phyloP scores from a whole-genome alignment of 2,113 vertebrate species.

The Entomyzon cyanotis region DNA sequence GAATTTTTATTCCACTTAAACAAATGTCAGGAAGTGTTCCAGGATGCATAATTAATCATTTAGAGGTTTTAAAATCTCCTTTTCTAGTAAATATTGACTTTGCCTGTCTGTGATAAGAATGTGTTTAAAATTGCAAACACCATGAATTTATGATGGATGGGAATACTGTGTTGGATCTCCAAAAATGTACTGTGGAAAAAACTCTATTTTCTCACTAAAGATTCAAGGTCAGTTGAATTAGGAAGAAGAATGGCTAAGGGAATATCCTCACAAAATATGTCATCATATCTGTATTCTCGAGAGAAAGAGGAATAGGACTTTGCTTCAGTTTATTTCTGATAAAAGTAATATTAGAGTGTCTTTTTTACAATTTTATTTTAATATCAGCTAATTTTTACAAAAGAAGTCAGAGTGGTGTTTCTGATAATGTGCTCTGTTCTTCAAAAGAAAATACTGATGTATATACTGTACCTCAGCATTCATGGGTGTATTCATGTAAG shows the following conservation, averaged over 20 bases:
- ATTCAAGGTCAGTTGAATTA: background rate
- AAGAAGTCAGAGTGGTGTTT: background rate
- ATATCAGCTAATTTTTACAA: background rate
- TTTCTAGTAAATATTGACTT: constrained; percentile 37
- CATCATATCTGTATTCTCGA: background rate
- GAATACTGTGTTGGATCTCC: background rate
- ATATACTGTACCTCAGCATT: background rate
- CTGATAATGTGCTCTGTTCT: background rate
- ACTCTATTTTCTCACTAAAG: background rate
- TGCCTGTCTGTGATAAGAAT: background rate
- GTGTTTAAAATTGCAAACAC: background rate
- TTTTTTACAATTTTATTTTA: background rate
- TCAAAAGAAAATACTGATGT: background rate
- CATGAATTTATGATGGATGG: background rate
- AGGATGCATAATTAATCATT: constrained; percentile 25
- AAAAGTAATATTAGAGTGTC: background rate
- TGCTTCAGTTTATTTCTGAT: background rate
- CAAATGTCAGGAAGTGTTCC: background rate
- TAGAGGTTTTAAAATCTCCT: background rate
- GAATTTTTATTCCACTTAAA: constrained; percentile 7
- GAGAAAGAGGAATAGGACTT: background rate
- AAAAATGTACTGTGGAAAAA: background rate
- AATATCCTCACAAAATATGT: background rate
- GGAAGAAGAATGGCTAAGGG: background rate
- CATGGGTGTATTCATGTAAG: background rate